A percentile compares a stretch with the other conserved stretches of the same genome.
Conservation (phyloP, 2,797 vertebrate genomes). For the Urosaurus nigricauda region DNA sequence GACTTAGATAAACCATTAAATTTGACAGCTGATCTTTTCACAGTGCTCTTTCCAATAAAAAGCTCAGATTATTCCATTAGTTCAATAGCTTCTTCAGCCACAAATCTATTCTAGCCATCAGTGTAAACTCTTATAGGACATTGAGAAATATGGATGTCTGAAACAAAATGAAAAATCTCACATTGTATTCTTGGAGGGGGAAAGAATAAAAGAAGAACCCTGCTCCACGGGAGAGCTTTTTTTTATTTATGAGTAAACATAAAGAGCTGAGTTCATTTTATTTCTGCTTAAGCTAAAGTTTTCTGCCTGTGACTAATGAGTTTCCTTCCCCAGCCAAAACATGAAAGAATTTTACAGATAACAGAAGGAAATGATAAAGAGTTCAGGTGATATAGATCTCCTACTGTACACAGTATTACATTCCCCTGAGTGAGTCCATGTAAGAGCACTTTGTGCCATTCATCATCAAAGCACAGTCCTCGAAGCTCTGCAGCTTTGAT, state of each 20-base stretch:
- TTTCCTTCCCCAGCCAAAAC: slow-evolving; percentile 29
- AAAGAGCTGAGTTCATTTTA: slow-evolving; percentile 40
- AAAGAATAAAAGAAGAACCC: neutral
- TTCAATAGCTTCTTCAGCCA: slow-evolving; percentile 48
- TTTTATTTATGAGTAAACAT: slow-evolving; percentile 6
- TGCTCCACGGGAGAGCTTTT: neutral
- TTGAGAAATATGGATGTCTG: slow-evolving; percentile 19
- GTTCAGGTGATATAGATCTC: slow-evolving; percentile 53
- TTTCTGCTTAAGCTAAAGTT: slow-evolving; percentile 46
- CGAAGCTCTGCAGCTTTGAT: slow-evolving; percentile 22
- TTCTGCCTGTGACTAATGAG: slow-evolving; percentile 56
- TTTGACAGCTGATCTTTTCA: slow-evolving; percentile 17
- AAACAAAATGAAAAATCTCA: slow-evolving; percentile 50
- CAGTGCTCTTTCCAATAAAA: slow-evolving; percentile 34
- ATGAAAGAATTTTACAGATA: slow-evolving; percentile 36
- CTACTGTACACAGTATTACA: slow-evolving; percentile 45
- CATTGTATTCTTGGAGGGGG: slow-evolving; percentile 1
- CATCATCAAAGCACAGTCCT: slow-evolving; percentile 45
- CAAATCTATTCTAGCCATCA: neutral
- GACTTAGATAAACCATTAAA: slow-evolving; percentile 12
- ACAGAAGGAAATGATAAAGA: slow-evolving; percentile 46
- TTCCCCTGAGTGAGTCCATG: slow-evolving; percentile 26
- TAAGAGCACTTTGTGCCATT: slow-evolving; percentile 45
- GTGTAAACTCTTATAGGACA: neutral
- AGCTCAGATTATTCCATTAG: slow-evolving; percentile 33